Evolutionary conservation across 1,140 invertebrate genomes (phyloP).

Genomic region (Cotesia glomerata): DNA sequence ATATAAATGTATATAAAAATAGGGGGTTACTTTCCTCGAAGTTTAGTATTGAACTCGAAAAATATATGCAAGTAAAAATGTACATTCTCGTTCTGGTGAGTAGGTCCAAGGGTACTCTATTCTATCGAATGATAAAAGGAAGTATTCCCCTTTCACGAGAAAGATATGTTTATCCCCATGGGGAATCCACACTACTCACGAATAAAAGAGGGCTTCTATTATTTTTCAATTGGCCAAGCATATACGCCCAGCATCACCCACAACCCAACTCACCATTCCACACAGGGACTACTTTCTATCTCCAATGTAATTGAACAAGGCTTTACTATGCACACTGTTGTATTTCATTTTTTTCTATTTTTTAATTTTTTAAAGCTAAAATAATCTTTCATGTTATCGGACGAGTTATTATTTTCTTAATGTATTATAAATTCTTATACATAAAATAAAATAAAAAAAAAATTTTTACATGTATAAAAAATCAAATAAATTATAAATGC

Average conservation of each 20-base stretch:
- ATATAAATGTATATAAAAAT: background rate
- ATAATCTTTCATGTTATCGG: background rate
- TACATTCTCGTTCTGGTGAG: background rate
- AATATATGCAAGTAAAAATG: constrained; percentile 9
- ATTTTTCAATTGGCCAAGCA: constrained; percentile 59
- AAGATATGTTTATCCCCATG: constrained; percentile 29
- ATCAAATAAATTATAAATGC: no score
- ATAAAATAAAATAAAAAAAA: no score
- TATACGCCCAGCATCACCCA: no score
- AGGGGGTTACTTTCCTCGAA: background rate
- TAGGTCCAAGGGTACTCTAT: constrained; percentile 5
- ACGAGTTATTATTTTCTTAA: no score
- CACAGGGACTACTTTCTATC: constrained; percentile 52
- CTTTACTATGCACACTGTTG: constrained; percentile 38
- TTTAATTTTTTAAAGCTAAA: constrained; percentile 38
- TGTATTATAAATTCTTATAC: no score
- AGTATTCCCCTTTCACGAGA: constrained; percentile 9
- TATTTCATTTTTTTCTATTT: background rate
- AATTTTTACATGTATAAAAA: no score
- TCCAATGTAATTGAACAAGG: constrained; percentile 57
- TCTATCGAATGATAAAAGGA: constrained; percentile 15
- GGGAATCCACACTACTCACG: constrained; percentile 31
- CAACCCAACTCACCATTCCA: constrained; percentile 33
- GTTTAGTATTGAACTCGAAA: background rate
- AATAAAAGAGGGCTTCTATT: constrained; percentile 50